Conservation (phyloP, 92 coral and sea anemone genomes). For the Zoanthus sociatus region DNA sequence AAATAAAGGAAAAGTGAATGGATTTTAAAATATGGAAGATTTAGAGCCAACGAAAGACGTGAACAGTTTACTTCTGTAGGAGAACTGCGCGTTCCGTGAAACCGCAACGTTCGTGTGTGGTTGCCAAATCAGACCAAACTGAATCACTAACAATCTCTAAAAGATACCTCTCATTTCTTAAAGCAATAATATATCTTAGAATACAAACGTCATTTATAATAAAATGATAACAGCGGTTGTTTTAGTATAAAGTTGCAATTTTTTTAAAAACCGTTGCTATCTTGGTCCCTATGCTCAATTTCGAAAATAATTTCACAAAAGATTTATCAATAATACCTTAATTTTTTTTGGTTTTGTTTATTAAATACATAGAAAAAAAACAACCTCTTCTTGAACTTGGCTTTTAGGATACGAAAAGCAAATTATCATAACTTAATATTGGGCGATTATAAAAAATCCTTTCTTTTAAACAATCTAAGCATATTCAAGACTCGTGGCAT, state of each 20-base stretch:
- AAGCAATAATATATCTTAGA: neutral
- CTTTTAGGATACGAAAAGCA: neutral
- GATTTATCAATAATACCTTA: neutral
- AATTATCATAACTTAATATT: neutral
- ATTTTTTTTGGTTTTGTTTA: neutral
- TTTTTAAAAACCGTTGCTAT: neutral
- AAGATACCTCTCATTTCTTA: neutral
- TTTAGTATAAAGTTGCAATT: too few species aligned
- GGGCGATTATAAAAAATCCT: neutral
- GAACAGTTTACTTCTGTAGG: too few species aligned
- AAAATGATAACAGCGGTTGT: too few species aligned
- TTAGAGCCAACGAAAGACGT: too few species aligned
- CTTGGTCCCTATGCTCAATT: neutral
- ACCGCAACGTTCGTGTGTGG: neutral
- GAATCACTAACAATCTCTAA: neutral
- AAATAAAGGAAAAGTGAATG: too few species aligned
- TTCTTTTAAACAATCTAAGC: neutral
- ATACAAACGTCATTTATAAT: neutral
- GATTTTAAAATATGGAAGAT: too few species aligned
- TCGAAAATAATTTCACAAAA: neutral
- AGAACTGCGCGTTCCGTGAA: neutral
- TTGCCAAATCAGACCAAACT: neutral
- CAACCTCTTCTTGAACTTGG: neutral
- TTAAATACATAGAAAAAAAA: neutral
- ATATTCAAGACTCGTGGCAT: neutral